Percentiles rank a stretch among this genome's conserved stretches.
These are phyloP conservation scores for Brotula barbata DNA, from an alignment of 2,797 vertebrate species.

Conservation along the genomic window DNA sequence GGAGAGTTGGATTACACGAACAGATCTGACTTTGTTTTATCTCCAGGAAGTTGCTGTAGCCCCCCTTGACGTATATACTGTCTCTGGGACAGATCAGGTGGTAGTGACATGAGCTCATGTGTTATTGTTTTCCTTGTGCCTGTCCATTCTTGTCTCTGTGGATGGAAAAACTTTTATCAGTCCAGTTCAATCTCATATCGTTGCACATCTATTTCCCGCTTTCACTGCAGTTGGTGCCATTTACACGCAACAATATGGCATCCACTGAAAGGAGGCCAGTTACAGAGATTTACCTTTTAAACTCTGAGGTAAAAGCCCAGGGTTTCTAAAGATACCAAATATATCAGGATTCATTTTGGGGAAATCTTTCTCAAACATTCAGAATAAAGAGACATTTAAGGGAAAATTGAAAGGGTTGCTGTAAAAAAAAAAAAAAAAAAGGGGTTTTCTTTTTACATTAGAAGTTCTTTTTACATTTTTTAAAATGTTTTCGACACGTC, in stretches of 20 bases:
- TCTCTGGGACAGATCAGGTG: constrained; percentile 40
- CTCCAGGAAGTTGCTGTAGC: constrained; percentile 47
- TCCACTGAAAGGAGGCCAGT: too few species aligned
- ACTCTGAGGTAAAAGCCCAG: too few species aligned
- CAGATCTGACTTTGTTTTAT: constrained; percentile 34
- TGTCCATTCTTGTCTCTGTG: constrained; percentile 17
- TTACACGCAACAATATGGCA: constrained; percentile 46
- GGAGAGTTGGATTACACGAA: constrained; percentile 3
- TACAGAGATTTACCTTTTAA: too few species aligned
- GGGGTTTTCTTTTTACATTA: too few species aligned
- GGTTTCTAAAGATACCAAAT: too few species aligned
- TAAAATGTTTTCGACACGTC: too few species aligned
- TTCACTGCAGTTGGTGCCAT: constrained; percentile 34
- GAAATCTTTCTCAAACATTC: too few species aligned
- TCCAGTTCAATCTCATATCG: constrained; percentile 19
- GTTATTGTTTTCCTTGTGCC: constrained; percentile 58
- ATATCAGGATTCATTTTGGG: too few species aligned
- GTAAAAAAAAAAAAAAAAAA: too few species aligned
- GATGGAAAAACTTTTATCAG: constrained; percentile 58
- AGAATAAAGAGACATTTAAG: too few species aligned
- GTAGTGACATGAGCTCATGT: constrained; percentile 58
- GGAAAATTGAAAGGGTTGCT: too few species aligned
- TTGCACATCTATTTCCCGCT: constrained; percentile 32
- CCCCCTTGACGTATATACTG: constrained; percentile 10
- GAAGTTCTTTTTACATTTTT: too few species aligned